Evolutionary conservation across 2,888 invertebrate genomes (phyloP), one percentile per base, ranked within the genome.

Genomic region (Tachystola acroxantha): DNA sequence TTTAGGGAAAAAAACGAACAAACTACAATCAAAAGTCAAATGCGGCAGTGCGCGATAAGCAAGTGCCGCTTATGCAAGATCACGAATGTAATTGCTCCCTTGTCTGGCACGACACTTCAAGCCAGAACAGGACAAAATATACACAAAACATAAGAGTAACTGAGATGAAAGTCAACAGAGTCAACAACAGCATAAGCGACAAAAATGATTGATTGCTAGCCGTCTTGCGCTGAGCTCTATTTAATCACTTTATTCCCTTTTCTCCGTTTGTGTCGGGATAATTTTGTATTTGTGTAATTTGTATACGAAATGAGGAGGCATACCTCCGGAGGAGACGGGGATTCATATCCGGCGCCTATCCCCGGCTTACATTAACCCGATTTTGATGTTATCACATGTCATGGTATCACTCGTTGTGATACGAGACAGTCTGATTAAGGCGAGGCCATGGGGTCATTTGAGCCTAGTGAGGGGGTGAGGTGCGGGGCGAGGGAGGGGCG

Each of bases 191-290:
- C 75, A 66, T 80, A 84, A 81, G 84, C 84, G 81, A 77, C 87
- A 77, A 80, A 81, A 81, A 87, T 88, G 88, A 88, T 88, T 88
- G 88, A 88, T 88, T 78, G 75, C 88, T 74, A 75, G 78, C 80
- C 75, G 80, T 85, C 86, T 84, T 84, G 77, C 68, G 76, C 74
- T 87, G 87, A 87, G 84, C 87, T 87, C 84, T 87, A 82, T 88
- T 88, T 88, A 88, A 88, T 88, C 88, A 87, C 88, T 88, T 85
- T 84, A 87, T 87, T 87, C 86, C 86, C 87, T 86, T 86, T 87
- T 86, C 85, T 85, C 75, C 84, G 82, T 86, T 86, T 86, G 81
- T 78, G 78, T 80, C 77, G 72, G 78, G 78, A 85, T 86, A 79
- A 86, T 85, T 85, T 86, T 74, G 81, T 84, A 84, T 84, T 82